Evolutionary conservation across 1,140 invertebrate genomes (phyloP).

Genomic region (Cotesia glomerata): DNA sequence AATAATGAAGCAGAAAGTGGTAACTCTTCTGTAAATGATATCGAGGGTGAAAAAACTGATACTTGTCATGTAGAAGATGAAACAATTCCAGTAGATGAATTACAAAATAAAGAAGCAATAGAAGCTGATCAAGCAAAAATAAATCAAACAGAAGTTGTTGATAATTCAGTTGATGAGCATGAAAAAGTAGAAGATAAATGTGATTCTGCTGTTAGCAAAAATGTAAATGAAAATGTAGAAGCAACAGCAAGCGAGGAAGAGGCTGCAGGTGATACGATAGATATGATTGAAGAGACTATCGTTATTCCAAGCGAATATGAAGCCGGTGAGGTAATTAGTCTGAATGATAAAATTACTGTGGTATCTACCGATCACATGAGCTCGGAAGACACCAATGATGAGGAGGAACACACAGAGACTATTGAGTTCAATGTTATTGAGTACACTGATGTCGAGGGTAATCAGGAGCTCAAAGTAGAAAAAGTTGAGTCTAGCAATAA

Average conservation of each 20-base stretch:
- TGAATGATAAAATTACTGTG: conserved; percentile 21
- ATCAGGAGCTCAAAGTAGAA: not conserved
- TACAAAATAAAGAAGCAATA: too few species aligned
- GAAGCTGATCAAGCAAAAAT: too few species aligned
- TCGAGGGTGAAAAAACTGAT: too few species aligned
- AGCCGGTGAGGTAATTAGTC: conserved; percentile 6
- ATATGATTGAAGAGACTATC: conserved; percentile 40
- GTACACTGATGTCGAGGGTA: conserved; percentile 11
- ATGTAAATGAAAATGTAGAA: not conserved
- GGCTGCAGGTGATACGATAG: conserved; percentile 30
- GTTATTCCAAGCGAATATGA: conserved; percentile 21
- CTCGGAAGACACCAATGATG: conserved; percentile 5
- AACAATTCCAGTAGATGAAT: too few species aligned
- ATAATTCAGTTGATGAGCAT: too few species aligned
- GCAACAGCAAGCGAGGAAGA: not conserved
- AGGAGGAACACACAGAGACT: conserved; percentile 14
- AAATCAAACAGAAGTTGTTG: too few species aligned
- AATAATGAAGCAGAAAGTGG: too few species aligned
- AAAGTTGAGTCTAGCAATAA: conserved; percentile 30
- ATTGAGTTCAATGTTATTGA: conserved; percentile 37
- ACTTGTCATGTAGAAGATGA: too few species aligned
- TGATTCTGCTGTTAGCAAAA: not conserved
- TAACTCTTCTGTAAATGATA: too few species aligned
- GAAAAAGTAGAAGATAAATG: not conserved
- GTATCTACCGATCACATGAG: not conserved